Conservation (phyloP, 2,888 invertebrate genomes). For the Phyllotreta striolata region DNA sequence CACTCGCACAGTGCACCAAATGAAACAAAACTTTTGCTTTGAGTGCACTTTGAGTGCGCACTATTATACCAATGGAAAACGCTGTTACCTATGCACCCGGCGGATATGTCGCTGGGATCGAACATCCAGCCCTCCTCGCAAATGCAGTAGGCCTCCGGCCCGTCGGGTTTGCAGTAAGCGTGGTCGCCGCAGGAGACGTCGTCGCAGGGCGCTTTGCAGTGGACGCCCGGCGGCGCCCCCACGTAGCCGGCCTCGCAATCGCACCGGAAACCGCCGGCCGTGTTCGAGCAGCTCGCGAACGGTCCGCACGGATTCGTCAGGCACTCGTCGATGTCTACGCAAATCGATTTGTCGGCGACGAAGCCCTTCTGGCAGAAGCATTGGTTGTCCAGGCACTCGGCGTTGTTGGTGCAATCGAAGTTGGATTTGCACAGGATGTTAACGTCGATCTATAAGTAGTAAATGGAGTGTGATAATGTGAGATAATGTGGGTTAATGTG, state of each 20-base stretch:
- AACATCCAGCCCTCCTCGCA: slow-evolving; percentile 95
- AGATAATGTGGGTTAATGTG: too few relatives aligned
- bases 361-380: slow-evolving; percentile 92
- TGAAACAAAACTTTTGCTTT: too few relatives aligned
- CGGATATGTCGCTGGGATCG: slow-evolving; percentile 86
- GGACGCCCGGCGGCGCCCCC: slow-evolving; percentile 80
- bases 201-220: slow-evolving; percentile 90
- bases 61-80: too few relatives aligned
- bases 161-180: slow-evolving; percentile 88
- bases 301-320: slow-evolving; percentile 71
- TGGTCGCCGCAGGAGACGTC: slow-evolving; percentile 89
- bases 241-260: slow-evolving; percentile 83
- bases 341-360: slow-evolving; percentile 78
- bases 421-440: slow-evolving; percentile 85
- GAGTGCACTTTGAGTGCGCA: too few relatives aligned
- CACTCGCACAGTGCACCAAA: too few relatives aligned
- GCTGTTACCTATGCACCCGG: slow-evolving; percentile 81
- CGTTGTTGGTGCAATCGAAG: slow-evolving; percentile 92
- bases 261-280: slow-evolving; percentile 81
- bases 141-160: slow-evolving; percentile 88
- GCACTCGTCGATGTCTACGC: slow-evolving; percentile 87
- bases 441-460: slow-evolving; percentile 88
- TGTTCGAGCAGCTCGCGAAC: slow-evolving; percentile 80
- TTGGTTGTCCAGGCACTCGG: slow-evolving; percentile 86
- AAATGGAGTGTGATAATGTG: too few relatives aligned